phyloP scores from a whole-genome alignment of 2,888 invertebrate genomes.

The Mechanitis messenoides region DNA sequence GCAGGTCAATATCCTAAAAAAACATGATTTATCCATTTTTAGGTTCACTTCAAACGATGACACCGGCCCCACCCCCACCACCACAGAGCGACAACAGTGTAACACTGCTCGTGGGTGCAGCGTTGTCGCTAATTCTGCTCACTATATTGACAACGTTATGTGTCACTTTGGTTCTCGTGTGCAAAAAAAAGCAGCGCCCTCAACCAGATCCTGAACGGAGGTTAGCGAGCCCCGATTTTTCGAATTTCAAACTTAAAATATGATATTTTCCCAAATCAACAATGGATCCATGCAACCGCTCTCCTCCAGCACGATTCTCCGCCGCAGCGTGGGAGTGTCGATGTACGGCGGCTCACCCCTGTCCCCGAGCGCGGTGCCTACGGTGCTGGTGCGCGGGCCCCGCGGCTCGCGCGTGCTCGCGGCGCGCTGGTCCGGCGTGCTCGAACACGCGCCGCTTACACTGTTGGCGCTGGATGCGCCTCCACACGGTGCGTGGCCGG shows the following conservation, averaged over 20 bases:
- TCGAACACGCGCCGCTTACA: constrained; percentile 66
- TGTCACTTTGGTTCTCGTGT: constrained; percentile 66
- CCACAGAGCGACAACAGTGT: constrained; percentile 59
- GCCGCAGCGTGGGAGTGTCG: constrained; percentile 66
- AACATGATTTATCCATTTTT: not conserved
- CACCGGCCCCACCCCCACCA: constrained; percentile 53
- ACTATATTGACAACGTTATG: constrained; percentile 68
- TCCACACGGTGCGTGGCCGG: constrained; percentile 53
- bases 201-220: constrained; percentile 56
- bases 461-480: constrained; percentile 65
- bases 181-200: constrained; percentile 60
- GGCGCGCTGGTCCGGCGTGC: constrained; percentile 69
- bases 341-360: constrained; percentile 63
- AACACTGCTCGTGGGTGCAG: constrained; percentile 63
- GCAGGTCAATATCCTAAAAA: no score
- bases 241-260: not conserved
- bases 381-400: constrained; percentile 65
- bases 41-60: constrained; percentile 70
- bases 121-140: constrained; percentile 61
- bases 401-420: constrained; percentile 64
- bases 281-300: not conserved
- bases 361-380: constrained; percentile 53
- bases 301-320: constrained; percentile 52
- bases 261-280: not conserved
- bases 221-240: constrained; percentile 34